Percentiles rank a stretch among this genome's conserved stretches.
Evolutionary conservation across 2,888 invertebrate species (phyloP).

Genomic region (Erannis defoliaria): DNA sequence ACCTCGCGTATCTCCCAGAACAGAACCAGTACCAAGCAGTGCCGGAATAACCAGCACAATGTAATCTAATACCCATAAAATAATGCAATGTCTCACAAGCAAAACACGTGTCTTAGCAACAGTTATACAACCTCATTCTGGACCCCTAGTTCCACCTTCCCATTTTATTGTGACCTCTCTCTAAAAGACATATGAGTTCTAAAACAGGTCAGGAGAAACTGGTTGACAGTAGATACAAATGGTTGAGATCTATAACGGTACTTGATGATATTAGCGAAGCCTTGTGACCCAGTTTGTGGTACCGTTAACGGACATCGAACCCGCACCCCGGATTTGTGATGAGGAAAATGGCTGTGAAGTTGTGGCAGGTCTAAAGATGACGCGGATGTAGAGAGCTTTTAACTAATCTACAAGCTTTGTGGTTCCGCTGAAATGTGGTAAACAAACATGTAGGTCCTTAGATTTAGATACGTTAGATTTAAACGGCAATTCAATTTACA

Average conservation of each 20-base stretch:
- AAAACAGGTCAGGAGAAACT: slow-evolving; percentile 49
- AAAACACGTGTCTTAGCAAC: slow-evolving; percentile 59
- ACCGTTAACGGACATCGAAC: slow-evolving; percentile 81
- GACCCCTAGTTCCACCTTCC: slow-evolving; percentile 53
- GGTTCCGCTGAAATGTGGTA: not conserved
- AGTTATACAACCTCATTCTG: slow-evolving; percentile 74
- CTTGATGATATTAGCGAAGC: slow-evolving; percentile 82
- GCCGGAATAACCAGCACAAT: slow-evolving; percentile 36
- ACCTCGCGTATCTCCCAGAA: slow-evolving; percentile 27
- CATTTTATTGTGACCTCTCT: slow-evolving; percentile 51
- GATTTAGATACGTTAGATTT: too few species aligned
- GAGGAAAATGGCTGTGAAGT: slow-evolving; percentile 49
- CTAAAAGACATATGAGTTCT: not conserved
- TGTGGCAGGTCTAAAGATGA: slow-evolving; percentile 42
- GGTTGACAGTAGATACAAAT: slow-evolving; percentile 60
- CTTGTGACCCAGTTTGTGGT: slow-evolving; percentile 78
- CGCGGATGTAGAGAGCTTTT: not conserved
- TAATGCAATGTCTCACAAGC: slow-evolving; percentile 47
- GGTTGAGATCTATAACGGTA: slow-evolving; percentile 75
- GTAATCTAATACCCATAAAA: slow-evolving; percentile 45
- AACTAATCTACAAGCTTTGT: not conserved
- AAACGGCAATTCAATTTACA: too few species aligned
- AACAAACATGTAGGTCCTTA: too few species aligned
- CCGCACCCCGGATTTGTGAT: slow-evolving; percentile 58
- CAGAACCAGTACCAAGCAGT: slow-evolving; percentile 29